Evolutionary conservation across 2,888 invertebrate genomes (phyloP), one percentile per base, ranked within the genome.

Genomic region (Oithona nana): DNA sequence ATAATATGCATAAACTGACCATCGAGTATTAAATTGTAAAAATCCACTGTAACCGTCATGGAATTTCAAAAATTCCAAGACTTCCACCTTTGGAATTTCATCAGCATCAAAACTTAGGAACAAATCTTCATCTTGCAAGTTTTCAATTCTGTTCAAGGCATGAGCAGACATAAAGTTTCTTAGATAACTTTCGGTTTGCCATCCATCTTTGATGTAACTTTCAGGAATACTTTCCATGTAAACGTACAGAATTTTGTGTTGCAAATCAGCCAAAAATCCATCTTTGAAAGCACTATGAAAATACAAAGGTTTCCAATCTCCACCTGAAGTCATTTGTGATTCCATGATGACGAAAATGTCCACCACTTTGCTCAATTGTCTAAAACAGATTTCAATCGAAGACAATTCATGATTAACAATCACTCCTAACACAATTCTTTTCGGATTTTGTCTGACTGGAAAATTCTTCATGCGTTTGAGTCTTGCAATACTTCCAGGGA

Each of bases 81-180:
- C 54, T 26, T 54, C 54, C 16, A 26, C 24, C 16, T 54, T 54
- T 2, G 54, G 54, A 54, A 54, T 54, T 26, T 54, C 54, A 24
- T 54, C 54, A 3, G 54, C 54, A 26, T 54, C 54, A 26, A 54
- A 54, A 22, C 54, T 54, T 20, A 54, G 54, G 11, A 54, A 54
- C 6, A 54, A 24, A 26, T 54, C 54, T 2, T 54, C 54, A 3
- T 26, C 54, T 24, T 54, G 22, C 13, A 3, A 3, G 24, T 26
- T 26, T 22, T 54, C 24, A 54, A 54, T 26, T 4, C 54, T 20
- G 16, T 3, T 26, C 24, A 54, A 20, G 11, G 54, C 22, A 16
- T 54, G 20, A 11, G 26, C 3, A 54, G 24, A 24, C 54, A 54
- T 54, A 11, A 24, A 26, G 3, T 54, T 20, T 26, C 54, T 20